Percentiles rank a stretch among this genome's conserved stretches.
Conservation (phyloP, 2,797 vertebrate genomes). For the Macropus fuliginosus region DNA sequence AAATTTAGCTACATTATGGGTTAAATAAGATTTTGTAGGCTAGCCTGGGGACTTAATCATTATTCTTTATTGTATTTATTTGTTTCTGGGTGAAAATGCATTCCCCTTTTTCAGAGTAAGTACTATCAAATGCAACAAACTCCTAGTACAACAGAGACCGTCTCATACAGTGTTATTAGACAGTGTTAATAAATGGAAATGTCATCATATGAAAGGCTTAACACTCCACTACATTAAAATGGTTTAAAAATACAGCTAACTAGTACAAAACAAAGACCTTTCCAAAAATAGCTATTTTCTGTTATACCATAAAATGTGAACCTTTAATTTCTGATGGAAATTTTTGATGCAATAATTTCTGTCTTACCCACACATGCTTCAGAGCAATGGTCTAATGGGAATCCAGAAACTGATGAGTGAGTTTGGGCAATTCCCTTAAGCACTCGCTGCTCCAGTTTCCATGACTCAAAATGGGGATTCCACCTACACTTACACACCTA, state of each 20-base stretch:
- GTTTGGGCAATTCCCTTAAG: neutral
- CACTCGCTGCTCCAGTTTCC: neutral
- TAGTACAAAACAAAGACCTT: neutral
- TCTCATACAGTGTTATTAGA: neutral
- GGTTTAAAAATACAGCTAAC: neutral
- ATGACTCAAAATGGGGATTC: neutral
- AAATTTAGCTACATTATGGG: neutral
- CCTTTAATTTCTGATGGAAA: neutral
- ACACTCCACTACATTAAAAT: neutral
- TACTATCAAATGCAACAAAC: neutral
- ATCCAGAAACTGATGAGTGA: neutral
- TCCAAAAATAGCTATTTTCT: neutral
- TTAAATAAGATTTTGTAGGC: neutral
- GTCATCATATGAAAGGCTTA: neutral
- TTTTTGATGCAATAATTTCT: neutral
- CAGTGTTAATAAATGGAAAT: neutral
- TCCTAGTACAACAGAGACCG: neutral
- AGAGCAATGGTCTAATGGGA: neutral
- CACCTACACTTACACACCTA: neutral
- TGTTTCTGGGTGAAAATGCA: neutral
- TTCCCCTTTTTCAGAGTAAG: neutral
- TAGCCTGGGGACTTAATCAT: neutral
- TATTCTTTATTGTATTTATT: neutral
- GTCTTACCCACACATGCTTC: neutral
- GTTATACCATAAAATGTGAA: neutral